phyloP scores from a whole-genome alignment of 2,888 invertebrate species.

The Lymantria dispar region DNA sequence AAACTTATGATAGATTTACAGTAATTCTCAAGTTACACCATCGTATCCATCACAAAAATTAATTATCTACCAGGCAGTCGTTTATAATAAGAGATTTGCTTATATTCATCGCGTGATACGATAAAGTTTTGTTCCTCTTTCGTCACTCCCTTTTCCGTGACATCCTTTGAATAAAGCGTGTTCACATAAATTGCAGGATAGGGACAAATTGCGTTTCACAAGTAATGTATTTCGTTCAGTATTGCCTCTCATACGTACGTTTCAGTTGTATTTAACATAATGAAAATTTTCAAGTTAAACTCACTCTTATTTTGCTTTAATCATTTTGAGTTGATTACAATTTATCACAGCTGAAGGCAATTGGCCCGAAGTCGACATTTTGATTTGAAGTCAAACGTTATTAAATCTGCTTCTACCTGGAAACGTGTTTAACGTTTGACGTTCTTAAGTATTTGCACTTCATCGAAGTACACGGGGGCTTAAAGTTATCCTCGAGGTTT shows the following conservation, averaged over 20 bases:
- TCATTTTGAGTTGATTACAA: conserved; percentile 53
- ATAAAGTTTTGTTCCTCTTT: conserved; percentile 47
- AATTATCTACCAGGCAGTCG: conserved; percentile 20
- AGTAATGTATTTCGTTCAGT: conserved; percentile 65
- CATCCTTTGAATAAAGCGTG: conserved; percentile 63
- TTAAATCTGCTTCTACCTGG: background rate
- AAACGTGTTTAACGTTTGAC: too few species aligned
- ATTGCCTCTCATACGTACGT: conserved; percentile 52
- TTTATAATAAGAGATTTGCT: conserved; percentile 32
- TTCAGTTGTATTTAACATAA: conserved; percentile 58
- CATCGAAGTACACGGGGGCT: too few species aligned
- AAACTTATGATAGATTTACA: conserved; percentile 45
- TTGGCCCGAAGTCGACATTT: conserved; percentile 7
- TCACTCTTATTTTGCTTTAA: conserved; percentile 64
- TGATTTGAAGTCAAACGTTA: conserved; percentile 3
- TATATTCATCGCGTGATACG: conserved; percentile 41
- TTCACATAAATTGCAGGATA: conserved; percentile 70
- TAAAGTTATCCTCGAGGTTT: too few species aligned
- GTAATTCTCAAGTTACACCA: conserved; percentile 16
- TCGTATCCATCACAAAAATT: conserved; percentile 19
- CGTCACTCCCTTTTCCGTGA: too few species aligned
- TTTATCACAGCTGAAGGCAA: conserved; percentile 40
- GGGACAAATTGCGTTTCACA: conserved; percentile 69
- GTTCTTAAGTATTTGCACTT: too few species aligned
- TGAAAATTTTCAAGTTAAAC: conserved; percentile 57